These are phyloP conservation scores for Camelus dromedarius DNA, from an alignment of 2,113 vertebrate species.

Conservation along the genomic window DNA sequence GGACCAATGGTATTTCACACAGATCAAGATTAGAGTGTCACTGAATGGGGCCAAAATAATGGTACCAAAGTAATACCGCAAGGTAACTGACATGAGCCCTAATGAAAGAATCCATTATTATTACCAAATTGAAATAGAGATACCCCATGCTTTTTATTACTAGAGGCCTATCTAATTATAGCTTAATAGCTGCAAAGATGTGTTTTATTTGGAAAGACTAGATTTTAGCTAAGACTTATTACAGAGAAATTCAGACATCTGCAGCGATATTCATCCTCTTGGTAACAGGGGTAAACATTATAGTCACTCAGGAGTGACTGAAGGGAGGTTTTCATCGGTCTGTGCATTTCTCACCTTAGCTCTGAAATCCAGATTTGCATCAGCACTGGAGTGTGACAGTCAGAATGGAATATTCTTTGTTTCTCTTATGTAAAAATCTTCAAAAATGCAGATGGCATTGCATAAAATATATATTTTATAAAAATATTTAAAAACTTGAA, in stretches of 20 bases:
- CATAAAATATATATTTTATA: neutral
- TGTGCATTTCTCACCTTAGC: neutral
- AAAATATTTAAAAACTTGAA: neutral
- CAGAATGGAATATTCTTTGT: neutral
- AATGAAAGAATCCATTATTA: neutral
- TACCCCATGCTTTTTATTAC: neutral
- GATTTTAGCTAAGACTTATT: neutral
- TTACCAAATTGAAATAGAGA: neutral
- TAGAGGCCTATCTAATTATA: neutral
- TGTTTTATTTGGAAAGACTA: neutral
- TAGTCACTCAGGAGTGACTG: neutral
- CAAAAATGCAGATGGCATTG: neutral
- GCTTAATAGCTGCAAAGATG: neutral
- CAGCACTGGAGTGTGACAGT: neutral
- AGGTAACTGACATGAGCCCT: neutral
- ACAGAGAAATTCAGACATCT: neutral
- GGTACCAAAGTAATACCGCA: neutral
- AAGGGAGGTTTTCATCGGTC: neutral
- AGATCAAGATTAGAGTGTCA: neutral
- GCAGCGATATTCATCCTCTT: neutral
- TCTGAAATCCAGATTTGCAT: neutral
- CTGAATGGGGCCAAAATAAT: neutral
- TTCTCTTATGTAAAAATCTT: neutral
- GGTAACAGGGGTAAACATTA: neutral
- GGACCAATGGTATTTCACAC: neutral